Percentiles rank a stretch among this genome's conserved stretches.
Evolutionary conservation across 2,113 vertebrate genomes (phyloP).

Genomic region (Prolemur simus): DNA sequence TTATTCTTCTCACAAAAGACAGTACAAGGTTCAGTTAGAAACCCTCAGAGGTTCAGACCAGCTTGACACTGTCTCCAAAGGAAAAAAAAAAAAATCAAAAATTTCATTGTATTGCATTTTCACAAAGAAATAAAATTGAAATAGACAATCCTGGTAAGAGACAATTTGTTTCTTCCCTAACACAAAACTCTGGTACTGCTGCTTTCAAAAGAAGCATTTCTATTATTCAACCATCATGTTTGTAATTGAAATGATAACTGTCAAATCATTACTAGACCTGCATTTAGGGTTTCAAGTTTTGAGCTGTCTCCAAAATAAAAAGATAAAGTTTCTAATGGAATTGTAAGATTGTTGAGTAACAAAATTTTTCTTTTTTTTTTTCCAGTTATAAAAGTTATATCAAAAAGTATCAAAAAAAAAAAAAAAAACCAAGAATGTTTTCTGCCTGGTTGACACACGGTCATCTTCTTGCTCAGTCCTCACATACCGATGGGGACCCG

Average conservation of each 20-base stretch:
- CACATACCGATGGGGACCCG: background rate
- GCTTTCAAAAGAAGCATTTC: conserved; percentile 64
- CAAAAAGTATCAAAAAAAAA: background rate
- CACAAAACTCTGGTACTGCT: conserved; percentile 61
- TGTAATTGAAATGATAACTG: conserved; percentile 63
- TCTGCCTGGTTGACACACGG: background rate
- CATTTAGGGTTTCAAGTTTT: conserved; percentile 47
- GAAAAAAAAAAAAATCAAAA: background rate
- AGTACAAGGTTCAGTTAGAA: background rate
- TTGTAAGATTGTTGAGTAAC: background rate
- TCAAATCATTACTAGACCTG: conserved; percentile 60
- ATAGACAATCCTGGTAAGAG: conserved; percentile 45
- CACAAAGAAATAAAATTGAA: conserved; percentile 59
- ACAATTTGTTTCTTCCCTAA: conserved; percentile 65
- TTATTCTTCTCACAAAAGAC: background rate
- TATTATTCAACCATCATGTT: conserved; percentile 48
- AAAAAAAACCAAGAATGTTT: background rate
- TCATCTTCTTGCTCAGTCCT: background rate
- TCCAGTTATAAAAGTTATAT: background rate
- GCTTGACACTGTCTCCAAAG: background rate
- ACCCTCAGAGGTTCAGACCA: background rate
- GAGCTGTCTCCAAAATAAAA: conserved; percentile 58
- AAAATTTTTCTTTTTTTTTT: background rate
- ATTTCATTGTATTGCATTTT: background rate
- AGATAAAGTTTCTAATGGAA: background rate